Conservation (phyloP, 2,888 invertebrate genomes). For the Lepidocyrtoides sp. region DNA sequence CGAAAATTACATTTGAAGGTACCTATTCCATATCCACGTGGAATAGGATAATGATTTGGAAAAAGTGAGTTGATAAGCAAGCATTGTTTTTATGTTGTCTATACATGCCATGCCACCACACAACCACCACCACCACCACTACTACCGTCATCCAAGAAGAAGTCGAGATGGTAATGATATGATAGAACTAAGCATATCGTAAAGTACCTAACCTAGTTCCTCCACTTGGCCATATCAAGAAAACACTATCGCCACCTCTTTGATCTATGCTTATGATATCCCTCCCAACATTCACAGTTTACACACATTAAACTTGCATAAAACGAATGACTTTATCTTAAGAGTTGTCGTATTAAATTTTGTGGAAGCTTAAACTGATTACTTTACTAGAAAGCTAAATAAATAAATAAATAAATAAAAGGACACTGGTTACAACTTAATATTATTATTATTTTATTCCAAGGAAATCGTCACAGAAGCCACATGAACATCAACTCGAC, state of each 20-base stretch:
- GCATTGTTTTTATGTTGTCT: neutral
- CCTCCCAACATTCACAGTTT: no score
- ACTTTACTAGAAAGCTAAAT: neutral
- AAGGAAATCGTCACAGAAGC: neutral
- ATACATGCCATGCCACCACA: no score
- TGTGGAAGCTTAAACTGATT: neutral
- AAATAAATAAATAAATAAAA: no score
- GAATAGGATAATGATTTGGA: neutral
- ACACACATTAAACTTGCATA: neutral
- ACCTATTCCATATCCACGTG: neutral
- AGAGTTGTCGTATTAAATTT: neutral
- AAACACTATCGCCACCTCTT: no score
- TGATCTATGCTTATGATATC: no score
- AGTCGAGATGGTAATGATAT: no score
- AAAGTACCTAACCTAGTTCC: no score
- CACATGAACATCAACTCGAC: no score
- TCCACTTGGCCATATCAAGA: no score
- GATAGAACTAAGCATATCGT: no score
- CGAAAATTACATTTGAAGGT: constrained; percentile 30
- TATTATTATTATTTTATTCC: neutral
- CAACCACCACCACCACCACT: no score
- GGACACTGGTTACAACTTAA: neutral
- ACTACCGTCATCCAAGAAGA: no score
- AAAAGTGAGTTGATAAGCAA: neutral
- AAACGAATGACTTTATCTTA: neutral